phyloP scores from a whole-genome alignment of 2,888 invertebrate species.

The Agrilus biguttatus region DNA sequence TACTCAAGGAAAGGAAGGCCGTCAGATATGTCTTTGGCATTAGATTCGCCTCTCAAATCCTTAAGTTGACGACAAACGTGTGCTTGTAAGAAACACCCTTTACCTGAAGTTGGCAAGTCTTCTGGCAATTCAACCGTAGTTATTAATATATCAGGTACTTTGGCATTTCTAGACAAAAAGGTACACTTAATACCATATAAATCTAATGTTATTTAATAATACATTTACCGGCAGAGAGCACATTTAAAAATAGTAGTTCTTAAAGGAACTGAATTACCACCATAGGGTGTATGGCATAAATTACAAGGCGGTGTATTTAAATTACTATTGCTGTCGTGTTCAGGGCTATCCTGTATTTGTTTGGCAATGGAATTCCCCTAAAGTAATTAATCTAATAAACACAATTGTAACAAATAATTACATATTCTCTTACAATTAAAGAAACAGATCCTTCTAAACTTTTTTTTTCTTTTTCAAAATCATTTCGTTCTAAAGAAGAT shows the following conservation, averaged over 20 bases:
- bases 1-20: constrained; percentile 92
- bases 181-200: constrained; percentile 4
- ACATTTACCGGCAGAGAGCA: constrained; percentile 48
- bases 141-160: constrained; percentile 82
- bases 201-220: constrained; percentile 1
- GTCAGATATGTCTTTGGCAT: constrained; percentile 89
- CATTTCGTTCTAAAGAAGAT: constrained; percentile 37
- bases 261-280: constrained; percentile 53
- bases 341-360: constrained; percentile 27
- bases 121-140: constrained; percentile 79
- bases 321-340: constrained; percentile 12
- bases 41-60: constrained; percentile 67
- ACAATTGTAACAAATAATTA: too few species aligned
- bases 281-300: constrained; percentile 67
- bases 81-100: constrained; percentile 53
- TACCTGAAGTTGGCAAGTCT: constrained; percentile 56
- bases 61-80: constrained; percentile 66
- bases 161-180: constrained; percentile 44
- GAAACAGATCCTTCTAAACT: constrained; percentile 5
- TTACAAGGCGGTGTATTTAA: constrained; percentile 7
- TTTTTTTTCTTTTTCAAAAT: constrained; percentile 33
- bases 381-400: background rate
- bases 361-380: constrained; percentile 4
- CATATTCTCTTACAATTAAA: background rate
- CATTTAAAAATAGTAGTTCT: constrained; percentile 61